Conservation (phyloP, 2,797 vertebrate genomes). For the Mionectes olivaceus region DNA sequence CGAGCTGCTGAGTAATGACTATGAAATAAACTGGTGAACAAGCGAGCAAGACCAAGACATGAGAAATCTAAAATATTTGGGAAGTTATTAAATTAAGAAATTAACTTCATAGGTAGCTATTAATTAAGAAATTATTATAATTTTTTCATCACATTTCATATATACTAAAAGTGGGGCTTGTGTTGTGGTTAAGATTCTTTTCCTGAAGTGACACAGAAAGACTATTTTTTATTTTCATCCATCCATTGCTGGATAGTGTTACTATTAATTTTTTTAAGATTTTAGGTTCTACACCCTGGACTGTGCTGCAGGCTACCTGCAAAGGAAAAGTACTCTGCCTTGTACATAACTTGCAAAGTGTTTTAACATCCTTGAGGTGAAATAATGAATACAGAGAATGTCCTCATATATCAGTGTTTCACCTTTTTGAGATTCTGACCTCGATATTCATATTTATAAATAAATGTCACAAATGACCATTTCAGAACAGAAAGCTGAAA, state of each 20-base stretch:
- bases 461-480: not conserved
- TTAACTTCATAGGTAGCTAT: not conserved
- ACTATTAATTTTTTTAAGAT: not conserved
- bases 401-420: not conserved
- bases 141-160: not conserved
- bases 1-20: not conserved
- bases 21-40: not conserved
- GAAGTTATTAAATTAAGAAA: not conserved
- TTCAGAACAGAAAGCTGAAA: not conserved
- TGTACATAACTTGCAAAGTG: not conserved
- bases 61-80: not conserved
- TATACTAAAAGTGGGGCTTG: rapidly evolving
- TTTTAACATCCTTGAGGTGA: not conserved
- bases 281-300: not conserved
- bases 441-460: not conserved
- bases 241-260: not conserved
- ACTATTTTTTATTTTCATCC: not conserved
- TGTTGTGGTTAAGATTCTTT: not conserved
- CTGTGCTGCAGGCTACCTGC: not conserved
- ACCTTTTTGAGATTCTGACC: not conserved
- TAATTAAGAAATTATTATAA: not conserved
- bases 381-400: not conserved
- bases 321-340: not conserved
- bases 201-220: not conserved
- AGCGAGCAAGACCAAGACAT: not conserved